Evolutionary conservation across 2,797 vertebrate genomes (phyloP).

Genomic region (Lutjanus campechanus): DNA sequence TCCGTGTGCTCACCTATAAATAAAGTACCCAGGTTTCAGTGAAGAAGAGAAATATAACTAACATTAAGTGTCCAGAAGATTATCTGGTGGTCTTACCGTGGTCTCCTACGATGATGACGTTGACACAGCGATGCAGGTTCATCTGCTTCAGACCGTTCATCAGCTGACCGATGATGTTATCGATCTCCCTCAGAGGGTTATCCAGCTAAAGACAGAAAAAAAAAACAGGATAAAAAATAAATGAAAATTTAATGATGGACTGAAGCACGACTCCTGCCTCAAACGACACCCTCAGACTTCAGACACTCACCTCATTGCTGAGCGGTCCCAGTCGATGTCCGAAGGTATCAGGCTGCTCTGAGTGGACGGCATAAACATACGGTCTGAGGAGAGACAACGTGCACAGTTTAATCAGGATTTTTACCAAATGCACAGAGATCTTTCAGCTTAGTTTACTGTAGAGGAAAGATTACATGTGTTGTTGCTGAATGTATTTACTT

Average conservation of each 20-base stretch:
- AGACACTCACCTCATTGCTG: conserved; percentile 91
- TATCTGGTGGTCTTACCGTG: conserved; percentile 86
- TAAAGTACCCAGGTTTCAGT: too few species aligned
- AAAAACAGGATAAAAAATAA: background rate
- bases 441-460: too few species aligned
- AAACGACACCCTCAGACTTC: too few species aligned
- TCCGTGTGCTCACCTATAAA: too few species aligned
- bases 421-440: background rate
- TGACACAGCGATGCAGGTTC: conserved; percentile 95
- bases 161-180: conserved; percentile 94
- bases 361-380: conserved; percentile 96
- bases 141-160: conserved; percentile 98
- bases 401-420: background rate
- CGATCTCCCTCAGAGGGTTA: conserved; percentile 93
- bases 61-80: background rate
- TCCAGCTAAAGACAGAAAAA: conserved; percentile 85
- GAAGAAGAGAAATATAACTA: background rate
- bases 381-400: conserved; percentile 83
- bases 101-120: conserved; percentile 96
- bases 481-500: too few species aligned
- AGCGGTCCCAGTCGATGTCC: conserved; percentile 95
- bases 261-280: too few species aligned
- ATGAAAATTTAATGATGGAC: background rate
- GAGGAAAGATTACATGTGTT: too few species aligned
- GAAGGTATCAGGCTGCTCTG: conserved; percentile 95